Base-by-base conservation (phyloP, 1,140 invertebrate species). In the Archivesica marissinica region DNA sequence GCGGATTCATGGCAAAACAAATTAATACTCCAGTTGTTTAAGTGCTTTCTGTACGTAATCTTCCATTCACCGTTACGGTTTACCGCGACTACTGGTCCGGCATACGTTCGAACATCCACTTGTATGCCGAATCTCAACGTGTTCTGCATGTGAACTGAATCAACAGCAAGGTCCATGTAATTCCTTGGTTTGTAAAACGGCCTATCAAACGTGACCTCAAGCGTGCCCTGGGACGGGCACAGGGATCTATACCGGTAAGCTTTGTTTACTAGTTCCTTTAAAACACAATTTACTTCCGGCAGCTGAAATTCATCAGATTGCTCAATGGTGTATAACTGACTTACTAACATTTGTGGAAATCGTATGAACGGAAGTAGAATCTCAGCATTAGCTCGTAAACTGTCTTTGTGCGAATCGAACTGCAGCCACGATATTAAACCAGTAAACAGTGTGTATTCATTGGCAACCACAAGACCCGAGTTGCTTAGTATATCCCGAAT, bases 311-410 rank as follows among this genome's bases (percentile, higher is more conserved):
- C 68, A 15, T 88, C 89, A 23, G 85, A 86, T 33, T 87, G 79
- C 74, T 94, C 91, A 20, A 93, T 90, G 23, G 89, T 77, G 47
- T 90, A 92, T 68, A 94, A 76, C 78, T 94, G 90, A 41, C 81
- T 74, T 13, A 94, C 93, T 72, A 90, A 88, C 93, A 94, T 93
- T 83, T 93, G 93, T 9, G 93, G 92, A 86, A 94, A 94, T 2
- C 93, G 89, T n/a, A 94, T 90, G 50, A 94, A 77, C 9, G 93
- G 93, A 54, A 94, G 85, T n/a, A 94, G 85, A 35, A 86, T 74
- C 30, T 88, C 54, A 17, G 90, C 87, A 86, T 93, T 89, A 33
- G 89, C 88, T 20, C 47, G 25, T 23, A 90, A 70, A 56, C 89
- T 70, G 0, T 61, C 39, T 39, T 81, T n/a, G 52, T 89, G 90